phyloP scores from a whole-genome alignment of 2,888 invertebrate species.

The Tuta absoluta region DNA sequence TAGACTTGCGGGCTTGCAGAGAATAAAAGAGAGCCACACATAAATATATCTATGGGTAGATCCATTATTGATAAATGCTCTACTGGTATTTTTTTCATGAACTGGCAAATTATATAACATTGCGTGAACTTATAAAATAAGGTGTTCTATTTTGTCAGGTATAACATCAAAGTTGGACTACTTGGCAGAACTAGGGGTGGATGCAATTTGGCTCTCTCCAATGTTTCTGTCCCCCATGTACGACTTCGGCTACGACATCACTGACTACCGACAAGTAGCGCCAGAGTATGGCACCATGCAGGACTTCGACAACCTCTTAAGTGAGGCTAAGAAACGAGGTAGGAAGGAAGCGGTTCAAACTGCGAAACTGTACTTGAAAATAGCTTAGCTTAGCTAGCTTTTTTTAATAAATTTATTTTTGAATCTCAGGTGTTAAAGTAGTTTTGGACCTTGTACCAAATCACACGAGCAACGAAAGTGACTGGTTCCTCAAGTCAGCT shows the following conservation, averaged over 20 bases:
- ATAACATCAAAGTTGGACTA: constrained; percentile 74
- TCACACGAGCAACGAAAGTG: constrained; percentile 88
- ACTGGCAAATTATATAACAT: too few relatives aligned
- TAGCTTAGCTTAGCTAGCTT: too few relatives aligned
- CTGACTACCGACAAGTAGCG: constrained; percentile 84
- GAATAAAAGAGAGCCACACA: too few relatives aligned
- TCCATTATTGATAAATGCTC: too few relatives aligned
- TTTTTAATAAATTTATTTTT: neutral
- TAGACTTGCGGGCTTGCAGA: too few relatives aligned
- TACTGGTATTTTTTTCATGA: too few relatives aligned
- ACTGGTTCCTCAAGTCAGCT: constrained; percentile 90
- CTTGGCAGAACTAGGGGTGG: constrained; percentile 81
- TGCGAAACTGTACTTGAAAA: neutral
- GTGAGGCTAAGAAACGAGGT: constrained; percentile 70
- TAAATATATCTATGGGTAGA: too few relatives aligned
- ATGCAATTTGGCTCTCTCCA: constrained; percentile 86
- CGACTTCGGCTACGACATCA: constrained; percentile 90
- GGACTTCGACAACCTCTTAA: constrained; percentile 83
- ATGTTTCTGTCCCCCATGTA: constrained; percentile 88
- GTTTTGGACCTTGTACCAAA: constrained; percentile 86
- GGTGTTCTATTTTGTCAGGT: constrained; percentile 44
- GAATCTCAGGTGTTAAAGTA: constrained; percentile 70
- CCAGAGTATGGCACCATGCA: constrained; percentile 85
- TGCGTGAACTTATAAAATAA: too few relatives aligned
- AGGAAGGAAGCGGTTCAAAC: constrained; percentile 43